phyloP scores from a whole-genome alignment of 2,113 vertebrate genomes.

The Phoxinus phoxinus region DNA sequence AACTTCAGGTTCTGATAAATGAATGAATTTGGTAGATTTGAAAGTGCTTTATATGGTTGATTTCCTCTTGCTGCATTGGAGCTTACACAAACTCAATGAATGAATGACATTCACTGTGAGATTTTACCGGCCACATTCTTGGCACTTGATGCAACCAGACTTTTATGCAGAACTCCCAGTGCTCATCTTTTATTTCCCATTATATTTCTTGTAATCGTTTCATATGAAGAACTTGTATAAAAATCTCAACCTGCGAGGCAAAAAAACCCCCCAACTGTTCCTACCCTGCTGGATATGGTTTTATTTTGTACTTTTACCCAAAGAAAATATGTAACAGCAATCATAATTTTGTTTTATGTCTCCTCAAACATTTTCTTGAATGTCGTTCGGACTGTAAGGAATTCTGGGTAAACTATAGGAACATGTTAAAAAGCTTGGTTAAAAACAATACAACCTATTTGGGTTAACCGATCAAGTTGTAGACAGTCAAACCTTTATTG shows the following conservation, averaged over 20 bases:
- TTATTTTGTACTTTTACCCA: slow-evolving; percentile 82
- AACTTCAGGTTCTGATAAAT: slow-evolving; percentile 3
- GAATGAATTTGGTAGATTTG: slow-evolving; percentile 27
- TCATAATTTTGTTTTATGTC: slow-evolving; percentile 79
- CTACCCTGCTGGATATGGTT: slow-evolving; percentile 55
- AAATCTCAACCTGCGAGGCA: slow-evolving; percentile 68
- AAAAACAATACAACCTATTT: slow-evolving; percentile 72
- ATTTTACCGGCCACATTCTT: neutral
- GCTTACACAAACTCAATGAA: neutral
- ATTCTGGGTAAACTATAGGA: slow-evolving; percentile 80
- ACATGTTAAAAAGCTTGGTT: slow-evolving; percentile 74
- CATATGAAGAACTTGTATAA: slow-evolving; percentile 79
- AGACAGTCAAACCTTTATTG: slow-evolving; percentile 89
- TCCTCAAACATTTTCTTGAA: slow-evolving; percentile 83
- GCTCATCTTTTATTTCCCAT: neutral
- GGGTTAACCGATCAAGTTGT: slow-evolving; percentile 78
- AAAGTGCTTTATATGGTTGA: slow-evolving; percentile 15
- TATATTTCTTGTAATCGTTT: slow-evolving; percentile 58
- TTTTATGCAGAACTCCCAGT: slow-evolving; percentile 71
- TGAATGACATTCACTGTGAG: slow-evolving; percentile 32
- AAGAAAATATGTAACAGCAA: slow-evolving; percentile 80
- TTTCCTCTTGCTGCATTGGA: neutral
- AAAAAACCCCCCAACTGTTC: neutral
- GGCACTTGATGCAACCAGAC: slow-evolving; percentile 58
- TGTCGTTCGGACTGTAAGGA: slow-evolving; percentile 85